phyloP scores from a whole-genome alignment of 2,113 vertebrate species.

The Nesoenas mayeri region DNA sequence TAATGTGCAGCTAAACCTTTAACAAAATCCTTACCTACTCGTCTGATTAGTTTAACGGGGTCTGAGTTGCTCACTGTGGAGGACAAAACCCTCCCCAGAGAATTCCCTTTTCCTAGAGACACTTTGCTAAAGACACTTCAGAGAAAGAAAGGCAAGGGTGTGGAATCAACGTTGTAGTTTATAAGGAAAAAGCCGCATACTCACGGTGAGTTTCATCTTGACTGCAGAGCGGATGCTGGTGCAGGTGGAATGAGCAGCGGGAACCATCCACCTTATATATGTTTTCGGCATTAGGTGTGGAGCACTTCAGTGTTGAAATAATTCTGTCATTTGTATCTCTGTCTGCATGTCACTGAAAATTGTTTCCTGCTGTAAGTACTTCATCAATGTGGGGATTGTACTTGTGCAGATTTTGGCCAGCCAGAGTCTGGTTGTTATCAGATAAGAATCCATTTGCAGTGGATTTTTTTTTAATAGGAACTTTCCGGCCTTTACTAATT shows the following conservation, averaged over 20 bases:
- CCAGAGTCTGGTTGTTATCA: not conserved
- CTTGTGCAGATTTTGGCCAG: not conserved
- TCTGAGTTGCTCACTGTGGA: not conserved
- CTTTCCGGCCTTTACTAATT: not conserved
- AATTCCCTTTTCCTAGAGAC: not conserved
- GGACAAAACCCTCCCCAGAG: not conserved
- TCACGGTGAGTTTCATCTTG: conserved; percentile 42
- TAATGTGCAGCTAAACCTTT: not conserved
- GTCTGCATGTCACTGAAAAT: not conserved
- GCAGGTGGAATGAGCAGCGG: not conserved
- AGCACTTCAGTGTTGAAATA: not conserved
- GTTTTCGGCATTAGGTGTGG: not conserved
- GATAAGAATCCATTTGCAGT: not conserved
- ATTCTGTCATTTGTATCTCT: not conserved
- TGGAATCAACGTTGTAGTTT: not conserved
- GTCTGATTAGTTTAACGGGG: not conserved
- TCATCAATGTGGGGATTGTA: not conserved
- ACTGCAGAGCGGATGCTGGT: conserved; percentile 1
- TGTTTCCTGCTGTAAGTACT: not conserved
- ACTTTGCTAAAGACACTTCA: not conserved
- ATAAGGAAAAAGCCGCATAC: not conserved
- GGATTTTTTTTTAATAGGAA: not conserved
- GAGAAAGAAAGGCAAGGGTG: not conserved
- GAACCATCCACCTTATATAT: not conserved
- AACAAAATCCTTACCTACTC: not conserved